phyloP scores from a whole-genome alignment of 2,113 vertebrate species.

The Mustela nigripes region DNA sequence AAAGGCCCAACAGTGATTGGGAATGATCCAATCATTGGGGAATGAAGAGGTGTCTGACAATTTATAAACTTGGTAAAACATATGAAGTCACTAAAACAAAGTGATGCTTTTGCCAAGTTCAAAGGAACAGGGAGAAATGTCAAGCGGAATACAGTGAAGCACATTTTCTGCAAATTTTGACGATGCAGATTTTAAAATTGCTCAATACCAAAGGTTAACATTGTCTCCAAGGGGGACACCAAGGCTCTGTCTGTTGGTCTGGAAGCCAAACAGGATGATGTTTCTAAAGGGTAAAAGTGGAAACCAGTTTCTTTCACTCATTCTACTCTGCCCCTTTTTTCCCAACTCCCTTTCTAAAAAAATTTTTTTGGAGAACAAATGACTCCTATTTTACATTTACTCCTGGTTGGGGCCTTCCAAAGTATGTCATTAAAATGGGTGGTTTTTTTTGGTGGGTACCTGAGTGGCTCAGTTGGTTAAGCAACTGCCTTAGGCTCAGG shows the following conservation, averaged over 20 bases:
- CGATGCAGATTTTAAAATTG: background rate
- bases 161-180: background rate
- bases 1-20: too few relatives aligned
- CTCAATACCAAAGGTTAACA: background rate
- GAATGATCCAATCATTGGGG: too few relatives aligned
- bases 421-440: background rate
- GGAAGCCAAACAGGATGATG: background rate
- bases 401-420: background rate
- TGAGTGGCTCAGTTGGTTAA: too few relatives aligned
- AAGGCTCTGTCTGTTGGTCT: background rate
- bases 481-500: too few relatives aligned
- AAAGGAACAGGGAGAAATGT: background rate
- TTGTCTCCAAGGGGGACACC: background rate
- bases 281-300: background rate
- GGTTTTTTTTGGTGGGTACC: too few relatives aligned
- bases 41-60: background rate
- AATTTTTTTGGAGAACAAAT: background rate
- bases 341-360: background rate
- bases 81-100: background rate
- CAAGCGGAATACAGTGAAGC: background rate
- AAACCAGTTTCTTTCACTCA: background rate
- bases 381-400: background rate
- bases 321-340: background rate
- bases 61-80: background rate
- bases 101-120: background rate